phyloP scores from a whole-genome alignment of 2,888 invertebrate genomes.

The Microctonus brassicae region DNA sequence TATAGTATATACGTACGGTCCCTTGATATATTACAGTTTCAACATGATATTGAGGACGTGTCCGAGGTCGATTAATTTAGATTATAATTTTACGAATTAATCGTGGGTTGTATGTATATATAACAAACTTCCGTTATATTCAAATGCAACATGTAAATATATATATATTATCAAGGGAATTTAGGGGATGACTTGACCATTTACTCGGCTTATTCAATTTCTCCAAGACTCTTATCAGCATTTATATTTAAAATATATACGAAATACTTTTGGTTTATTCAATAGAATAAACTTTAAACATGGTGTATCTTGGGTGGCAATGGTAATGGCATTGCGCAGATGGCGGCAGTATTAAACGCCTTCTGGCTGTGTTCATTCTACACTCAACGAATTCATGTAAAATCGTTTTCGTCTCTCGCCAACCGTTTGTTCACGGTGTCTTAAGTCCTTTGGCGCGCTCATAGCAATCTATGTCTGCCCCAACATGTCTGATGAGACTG shows the following conservation, averaged over 20 bases:
- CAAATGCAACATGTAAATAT: not conserved
- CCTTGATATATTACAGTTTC: constrained; percentile 32
- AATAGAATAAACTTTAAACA: constrained; percentile 1
- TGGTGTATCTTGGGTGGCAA: not conserved
- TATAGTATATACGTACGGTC: constrained; percentile 10
- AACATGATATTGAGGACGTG: constrained; percentile 22
- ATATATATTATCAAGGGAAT: not conserved
- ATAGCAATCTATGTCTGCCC: constrained; percentile 17
- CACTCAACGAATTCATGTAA: constrained; percentile 30
- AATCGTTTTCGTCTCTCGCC: constrained; percentile 33
- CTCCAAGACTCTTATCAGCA: not conserved
- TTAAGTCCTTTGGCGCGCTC: constrained; percentile 35
- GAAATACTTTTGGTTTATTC: not conserved
- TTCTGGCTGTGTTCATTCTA: constrained; percentile 31
- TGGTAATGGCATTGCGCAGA: constrained; percentile 29
- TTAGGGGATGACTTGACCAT: too few species aligned
- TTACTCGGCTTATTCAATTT: not conserved
- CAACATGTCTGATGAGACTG: not conserved
- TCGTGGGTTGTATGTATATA: not conserved
- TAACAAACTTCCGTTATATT: not conserved
- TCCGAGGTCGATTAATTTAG: constrained; percentile 30
- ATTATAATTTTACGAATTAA: constrained; percentile 34
- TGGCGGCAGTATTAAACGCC: constrained; percentile 26
- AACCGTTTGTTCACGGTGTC: constrained; percentile 37
- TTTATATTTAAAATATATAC: not conserved